Base-by-base conservation (phyloP, 2,797 vertebrate genomes). In the Argyrosomus regius region DNA sequence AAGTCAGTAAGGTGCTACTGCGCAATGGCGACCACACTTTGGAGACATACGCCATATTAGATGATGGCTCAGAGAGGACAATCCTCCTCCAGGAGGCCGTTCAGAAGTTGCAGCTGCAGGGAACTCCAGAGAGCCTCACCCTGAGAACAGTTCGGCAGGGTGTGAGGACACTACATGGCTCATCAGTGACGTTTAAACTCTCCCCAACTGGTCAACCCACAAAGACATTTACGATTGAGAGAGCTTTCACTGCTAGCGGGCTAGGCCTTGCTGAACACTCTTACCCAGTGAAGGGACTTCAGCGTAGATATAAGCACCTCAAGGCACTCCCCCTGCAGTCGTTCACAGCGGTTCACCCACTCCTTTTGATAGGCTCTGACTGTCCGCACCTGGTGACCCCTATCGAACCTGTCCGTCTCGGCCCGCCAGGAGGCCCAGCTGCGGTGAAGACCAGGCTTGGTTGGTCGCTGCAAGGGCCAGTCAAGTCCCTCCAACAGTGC, bases 361-460 rank as follows among this genome's bases (percentile, higher is more conserved):
- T 72, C 4, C 45, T 50, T 3, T 14, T 71, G 45, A 71, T 22
- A 35, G 46, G 69, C 4, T 50, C 28, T 1, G 56, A 71, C 46
- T 49, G 57, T 41, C 58, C 58, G 3, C 56, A 60, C 28, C 28
- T 60, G 8, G 56, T 60, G 1, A 60, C 56, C 0, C 45, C 45
- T 16, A 71, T 71, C 4, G 18, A 11, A 41, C 69, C 69, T 22
- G 56, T 50, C 7, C n/a, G 13, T 11, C 69, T 72, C 0, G 45
- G 57, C 45, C 45, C 56, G 4, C 69, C 58, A 0, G 46, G 70
- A 3, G n/a, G 48, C n/a, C 58, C 70, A 61, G 58, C 58, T 61
- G 70, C 58, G 3, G 48, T 72, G 3, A 17, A 72, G 58, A 52
- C 49, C 20, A 52, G 49, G 49, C 49, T 52, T n/a, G 49, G 49